These are phyloP conservation scores for Bombus confusus DNA, from an alignment of 1,140 invertebrate genomes.

Conservation along the genomic window DNA sequence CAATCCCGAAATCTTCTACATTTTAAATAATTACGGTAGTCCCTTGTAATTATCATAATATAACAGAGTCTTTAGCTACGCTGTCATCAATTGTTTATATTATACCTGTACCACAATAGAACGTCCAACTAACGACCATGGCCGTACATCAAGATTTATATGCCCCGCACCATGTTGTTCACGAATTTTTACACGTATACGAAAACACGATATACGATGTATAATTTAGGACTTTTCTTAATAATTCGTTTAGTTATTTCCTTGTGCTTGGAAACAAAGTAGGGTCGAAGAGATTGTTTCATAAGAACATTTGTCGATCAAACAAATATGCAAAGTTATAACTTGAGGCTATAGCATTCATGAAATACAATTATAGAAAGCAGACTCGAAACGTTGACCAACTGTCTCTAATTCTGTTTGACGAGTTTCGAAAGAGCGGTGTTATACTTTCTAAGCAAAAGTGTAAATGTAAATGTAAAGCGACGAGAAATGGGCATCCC, in stretches of 20 bases:
- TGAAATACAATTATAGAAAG: neutral
- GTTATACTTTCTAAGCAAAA: neutral
- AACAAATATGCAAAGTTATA: neutral
- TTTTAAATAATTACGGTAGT: conserved; percentile 42
- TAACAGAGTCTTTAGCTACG: neutral
- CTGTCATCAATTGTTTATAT: conserved; percentile 66
- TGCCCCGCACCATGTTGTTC: conserved; percentile 18
- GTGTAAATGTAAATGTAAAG: neutral
- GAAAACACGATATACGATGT: neutral
- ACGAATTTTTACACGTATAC: neutral
- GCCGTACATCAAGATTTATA: conserved; percentile 16
- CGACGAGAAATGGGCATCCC: neutral
- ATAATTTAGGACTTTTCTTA: neutral
- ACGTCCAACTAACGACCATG: conserved; percentile 49
- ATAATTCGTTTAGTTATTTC: neutral
- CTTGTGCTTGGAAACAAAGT: neutral
- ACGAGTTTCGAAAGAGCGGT: too few relatives aligned
- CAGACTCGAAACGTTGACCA: neutral
- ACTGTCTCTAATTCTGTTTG: neutral
- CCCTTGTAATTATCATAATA: conserved; percentile 39
- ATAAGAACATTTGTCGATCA: neutral
- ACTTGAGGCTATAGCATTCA: neutral
- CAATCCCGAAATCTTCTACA: neutral
- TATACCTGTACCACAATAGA: conserved; percentile 55
- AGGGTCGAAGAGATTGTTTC: neutral